A percentile compares a stretch with the other conserved stretches of the same genome.
Conservation (phyloP, 2,113 vertebrate species). For the Albula glossodonta region DNA sequence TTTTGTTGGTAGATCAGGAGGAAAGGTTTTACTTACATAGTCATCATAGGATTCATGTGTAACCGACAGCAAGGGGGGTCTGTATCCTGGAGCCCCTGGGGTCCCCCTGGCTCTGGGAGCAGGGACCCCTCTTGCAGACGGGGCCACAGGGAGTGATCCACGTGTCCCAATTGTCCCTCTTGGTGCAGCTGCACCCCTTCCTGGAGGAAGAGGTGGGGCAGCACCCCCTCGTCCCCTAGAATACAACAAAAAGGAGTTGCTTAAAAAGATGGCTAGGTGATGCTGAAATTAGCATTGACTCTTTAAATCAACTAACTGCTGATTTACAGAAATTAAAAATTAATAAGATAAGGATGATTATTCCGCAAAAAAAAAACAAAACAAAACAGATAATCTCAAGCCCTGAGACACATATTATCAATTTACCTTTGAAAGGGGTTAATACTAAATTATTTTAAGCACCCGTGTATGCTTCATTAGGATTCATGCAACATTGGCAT, state of each 20-base stretch:
- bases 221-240: slow-evolving; percentile 84
- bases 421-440: neutral
- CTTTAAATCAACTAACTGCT: neutral
- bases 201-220: slow-evolving; percentile 69
- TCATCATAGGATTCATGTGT: slow-evolving; percentile 89
- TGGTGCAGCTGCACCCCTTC: slow-evolving; percentile 81
- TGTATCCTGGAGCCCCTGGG: slow-evolving; percentile 75
- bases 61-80: slow-evolving; percentile 77
- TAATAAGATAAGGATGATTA: neutral
- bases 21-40: slow-evolving; percentile 83
- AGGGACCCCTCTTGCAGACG: slow-evolving; percentile 77
- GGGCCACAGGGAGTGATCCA: slow-evolving; percentile 73
- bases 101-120: slow-evolving; percentile 74
- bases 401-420: neutral
- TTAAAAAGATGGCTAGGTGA: neutral
- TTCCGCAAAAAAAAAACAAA: neutral
- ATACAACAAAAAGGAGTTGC: neutral
- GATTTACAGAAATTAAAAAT: neutral
- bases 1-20: slow-evolving; percentile 12
- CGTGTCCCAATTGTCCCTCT: slow-evolving; percentile 78
- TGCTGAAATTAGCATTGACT: neutral
- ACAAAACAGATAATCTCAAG: neutral
- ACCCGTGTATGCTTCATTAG: neutral
- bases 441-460: neutral
- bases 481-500: neutral